A percentile compares a stretch with the other conserved stretches of the same genome.
Evolutionary conservation across 2,888 invertebrate genomes (phyloP).

Genomic region (Desoria tigrina): DNA sequence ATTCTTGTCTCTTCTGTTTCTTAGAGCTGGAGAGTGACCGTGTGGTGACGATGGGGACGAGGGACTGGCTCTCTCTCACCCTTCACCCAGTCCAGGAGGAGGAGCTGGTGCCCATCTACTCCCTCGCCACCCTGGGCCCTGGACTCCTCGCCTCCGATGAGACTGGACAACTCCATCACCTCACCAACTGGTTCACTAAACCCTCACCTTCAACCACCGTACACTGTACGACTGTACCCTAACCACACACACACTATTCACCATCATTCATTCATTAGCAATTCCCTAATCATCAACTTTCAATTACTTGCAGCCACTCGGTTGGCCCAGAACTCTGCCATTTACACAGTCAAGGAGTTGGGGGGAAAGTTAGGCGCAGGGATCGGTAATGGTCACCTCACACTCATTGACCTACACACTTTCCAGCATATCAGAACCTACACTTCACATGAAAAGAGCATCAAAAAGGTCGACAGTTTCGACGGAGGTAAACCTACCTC

Average conservation of each 20-base stretch:
- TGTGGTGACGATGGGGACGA: too few relatives aligned
- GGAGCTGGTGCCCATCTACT: constrained; percentile 4
- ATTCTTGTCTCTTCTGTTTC: too few relatives aligned
- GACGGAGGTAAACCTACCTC: constrained; percentile 3
- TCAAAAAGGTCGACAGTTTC: constrained; percentile 12
- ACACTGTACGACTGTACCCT: not conserved
- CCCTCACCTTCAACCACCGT: too few relatives aligned
- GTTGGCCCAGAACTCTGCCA: not conserved
- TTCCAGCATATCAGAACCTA: not conserved
- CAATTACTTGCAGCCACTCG: not conserved
- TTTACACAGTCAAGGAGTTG: not conserved
- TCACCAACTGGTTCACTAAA: constrained; percentile 5
- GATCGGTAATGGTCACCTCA: not conserved
- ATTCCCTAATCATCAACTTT: not conserved
- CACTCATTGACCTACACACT: not conserved
- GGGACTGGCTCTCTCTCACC: too few relatives aligned
- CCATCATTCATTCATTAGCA: too few relatives aligned
- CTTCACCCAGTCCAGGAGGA: too few relatives aligned
- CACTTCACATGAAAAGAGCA: not conserved
- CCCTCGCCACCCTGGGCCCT: not conserved
- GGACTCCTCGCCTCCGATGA: constrained; percentile 6
- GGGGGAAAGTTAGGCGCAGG: not conserved
- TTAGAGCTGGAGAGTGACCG: too few relatives aligned
- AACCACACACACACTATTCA: too few relatives aligned
- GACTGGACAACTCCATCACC: constrained; percentile 3